Conservation (phyloP, 2,888 invertebrate species). For the Parasteatoda lunata region DNA sequence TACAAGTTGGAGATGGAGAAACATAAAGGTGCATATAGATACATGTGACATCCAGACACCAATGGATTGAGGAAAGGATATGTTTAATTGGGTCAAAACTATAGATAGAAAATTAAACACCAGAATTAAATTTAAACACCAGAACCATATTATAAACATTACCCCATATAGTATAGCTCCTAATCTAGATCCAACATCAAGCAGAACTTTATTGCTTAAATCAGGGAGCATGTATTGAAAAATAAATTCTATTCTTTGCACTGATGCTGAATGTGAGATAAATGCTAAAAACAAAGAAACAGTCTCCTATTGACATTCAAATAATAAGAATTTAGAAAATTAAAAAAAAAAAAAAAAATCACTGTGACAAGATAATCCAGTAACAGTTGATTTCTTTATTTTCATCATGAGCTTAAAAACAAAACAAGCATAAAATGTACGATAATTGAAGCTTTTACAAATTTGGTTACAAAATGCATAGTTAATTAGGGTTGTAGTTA, state of each 20-base stretch:
- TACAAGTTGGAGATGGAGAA: neutral
- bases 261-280: constrained; percentile 82
- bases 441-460: too few species aligned
- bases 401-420: too few species aligned
- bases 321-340: neutral
- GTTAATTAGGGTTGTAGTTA: neutral
- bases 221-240: constrained; percentile 80
- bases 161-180: constrained; percentile 83
- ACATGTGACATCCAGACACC: too few species aligned
- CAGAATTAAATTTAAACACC: constrained; percentile 11
- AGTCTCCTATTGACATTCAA: constrained; percentile 1
- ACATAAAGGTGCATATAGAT: neutral
- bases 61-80: neutral
- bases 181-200: constrained; percentile 83
- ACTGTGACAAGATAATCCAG: neutral
- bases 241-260: constrained; percentile 78
- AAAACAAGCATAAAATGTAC: too few species aligned
- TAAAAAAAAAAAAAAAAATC: neutral
- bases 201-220: constrained; percentile 78
- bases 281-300: constrained; percentile 75
- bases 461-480: neutral
- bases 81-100: neutral
- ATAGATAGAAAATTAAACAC: neutral
- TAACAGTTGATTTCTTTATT: neutral
- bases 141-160: constrained; percentile 70